phyloP scores from a whole-genome alignment of 2,888 invertebrate genomes.

The Blera fallax region DNA sequence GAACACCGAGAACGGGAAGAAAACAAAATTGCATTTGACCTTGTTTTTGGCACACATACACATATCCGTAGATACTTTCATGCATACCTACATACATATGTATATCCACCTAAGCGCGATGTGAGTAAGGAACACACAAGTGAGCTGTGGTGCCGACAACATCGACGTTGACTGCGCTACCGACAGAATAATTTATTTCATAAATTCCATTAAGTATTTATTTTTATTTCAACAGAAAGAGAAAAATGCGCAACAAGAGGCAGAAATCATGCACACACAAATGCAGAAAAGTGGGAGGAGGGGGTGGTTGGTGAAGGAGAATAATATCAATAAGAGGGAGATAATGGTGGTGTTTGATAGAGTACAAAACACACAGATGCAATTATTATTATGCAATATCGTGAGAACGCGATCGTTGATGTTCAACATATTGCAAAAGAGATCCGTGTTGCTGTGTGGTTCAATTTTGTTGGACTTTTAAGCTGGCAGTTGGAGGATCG shows the following conservation, averaged over 20 bases:
- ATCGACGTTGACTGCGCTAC: conserved; percentile 49
- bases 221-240: conserved; percentile 40
- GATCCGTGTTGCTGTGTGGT: conserved; percentile 45
- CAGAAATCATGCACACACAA: conserved; percentile 33
- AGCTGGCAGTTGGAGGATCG: not conserved
- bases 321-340: conserved; percentile 13
- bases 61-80: no score
- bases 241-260: conserved; percentile 27
- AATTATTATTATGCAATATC: conserved; percentile 69
- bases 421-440: conserved; percentile 25
- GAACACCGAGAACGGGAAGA: conserved; percentile 48
- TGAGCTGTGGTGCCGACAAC: conserved; percentile 1
- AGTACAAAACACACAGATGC: conserved; percentile 61
- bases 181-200: conserved; percentile 71
- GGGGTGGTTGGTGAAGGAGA: not conserved
- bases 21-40: conserved; percentile 72
- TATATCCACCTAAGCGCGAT: not conserved
- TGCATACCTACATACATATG: no score
- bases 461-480: not conserved
- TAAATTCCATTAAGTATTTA: conserved; percentile 65
- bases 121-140: conserved; percentile 36
- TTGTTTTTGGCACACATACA: conserved; percentile 62
- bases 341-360: not conserved
- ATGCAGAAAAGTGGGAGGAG: conserved; percentile 4
- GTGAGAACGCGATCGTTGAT: conserved; percentile 62